phyloP scores from a whole-genome alignment of 2,888 invertebrate species.

The Ceramica pisi region DNA sequence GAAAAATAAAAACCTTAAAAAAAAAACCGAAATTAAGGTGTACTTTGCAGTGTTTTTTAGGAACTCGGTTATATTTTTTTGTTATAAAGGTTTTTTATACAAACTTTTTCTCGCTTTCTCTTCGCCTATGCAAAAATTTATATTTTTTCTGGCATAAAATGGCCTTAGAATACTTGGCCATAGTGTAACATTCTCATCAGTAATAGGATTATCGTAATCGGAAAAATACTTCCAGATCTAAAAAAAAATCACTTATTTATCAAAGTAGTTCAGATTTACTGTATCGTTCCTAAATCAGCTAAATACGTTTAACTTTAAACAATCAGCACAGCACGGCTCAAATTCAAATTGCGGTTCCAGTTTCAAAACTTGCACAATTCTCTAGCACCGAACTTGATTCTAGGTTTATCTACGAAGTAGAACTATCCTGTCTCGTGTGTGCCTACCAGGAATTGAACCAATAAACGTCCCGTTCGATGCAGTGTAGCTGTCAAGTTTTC shows the following conservation, averaged over 20 bases:
- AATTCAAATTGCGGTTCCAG: slow-evolving; percentile 5
- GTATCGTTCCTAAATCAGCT: neutral
- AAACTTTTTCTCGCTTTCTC: too few species aligned
- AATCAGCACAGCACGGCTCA: neutral
- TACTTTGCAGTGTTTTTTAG: too few species aligned
- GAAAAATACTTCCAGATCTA: too few species aligned
- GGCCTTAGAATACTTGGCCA: too few species aligned
- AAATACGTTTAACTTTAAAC: neutral
- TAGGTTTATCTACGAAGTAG: slow-evolving; percentile 3
- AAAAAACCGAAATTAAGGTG: too few species aligned
- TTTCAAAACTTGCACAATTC: slow-evolving; percentile 22
- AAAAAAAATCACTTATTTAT: neutral
- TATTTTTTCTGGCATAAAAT: too few species aligned
- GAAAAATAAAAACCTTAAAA: too few species aligned
- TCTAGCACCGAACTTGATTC: neutral
- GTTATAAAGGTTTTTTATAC: too few species aligned
- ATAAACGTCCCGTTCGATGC: slow-evolving; percentile 41
- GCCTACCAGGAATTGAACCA: slow-evolving; percentile 53
- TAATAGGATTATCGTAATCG: too few species aligned
- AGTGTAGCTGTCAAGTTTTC: slow-evolving; percentile 16
- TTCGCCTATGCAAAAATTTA: too few species aligned
- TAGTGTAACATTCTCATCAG: too few species aligned
- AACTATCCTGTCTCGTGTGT: slow-evolving; percentile 23
- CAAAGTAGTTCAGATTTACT: neutral
- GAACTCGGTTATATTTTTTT: too few species aligned